Evolutionary conservation across 2,113 vertebrate genomes (phyloP).

Genomic region (Anoura caudifer): DNA sequence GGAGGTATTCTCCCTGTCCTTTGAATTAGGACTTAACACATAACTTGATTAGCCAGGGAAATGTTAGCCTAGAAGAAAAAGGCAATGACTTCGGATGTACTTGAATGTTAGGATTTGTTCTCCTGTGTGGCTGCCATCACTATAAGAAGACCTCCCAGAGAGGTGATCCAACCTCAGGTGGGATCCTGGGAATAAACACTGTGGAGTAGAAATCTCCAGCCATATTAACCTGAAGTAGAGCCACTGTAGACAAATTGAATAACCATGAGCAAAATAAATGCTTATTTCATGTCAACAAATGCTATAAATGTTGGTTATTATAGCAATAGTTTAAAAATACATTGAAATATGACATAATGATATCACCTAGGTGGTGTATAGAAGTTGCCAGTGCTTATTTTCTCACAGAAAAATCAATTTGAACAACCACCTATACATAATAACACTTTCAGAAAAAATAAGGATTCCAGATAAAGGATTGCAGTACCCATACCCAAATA

Average conservation of each 20-base stretch:
- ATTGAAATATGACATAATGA: neutral
- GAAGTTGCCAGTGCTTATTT: neutral
- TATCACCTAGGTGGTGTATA: neutral
- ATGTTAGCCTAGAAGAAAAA: neutral
- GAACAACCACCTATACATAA: neutral
- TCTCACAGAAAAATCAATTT: neutral
- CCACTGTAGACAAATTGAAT: neutral
- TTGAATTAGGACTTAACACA: neutral
- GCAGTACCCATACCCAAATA: neutral
- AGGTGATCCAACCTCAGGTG: neutral
- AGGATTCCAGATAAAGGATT: neutral
- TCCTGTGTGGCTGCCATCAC: neutral
- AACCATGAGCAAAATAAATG: neutral
- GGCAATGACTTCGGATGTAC: neutral
- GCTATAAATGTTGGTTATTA: neutral
- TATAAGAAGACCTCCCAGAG: neutral
- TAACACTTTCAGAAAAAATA: neutral
- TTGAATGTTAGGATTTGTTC: neutral
- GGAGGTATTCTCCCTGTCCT: neutral
- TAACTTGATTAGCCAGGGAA: neutral
- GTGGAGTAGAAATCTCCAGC: neutral
- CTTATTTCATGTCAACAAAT: neutral
- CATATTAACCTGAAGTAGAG: neutral
- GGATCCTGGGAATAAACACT: neutral
- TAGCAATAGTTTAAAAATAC: neutral